A percentile compares a stretch with the other conserved stretches of the same genome.
Evolutionary conservation across 1,140 invertebrate genomes (phyloP).

Genomic region (Cydia pomonella): DNA sequence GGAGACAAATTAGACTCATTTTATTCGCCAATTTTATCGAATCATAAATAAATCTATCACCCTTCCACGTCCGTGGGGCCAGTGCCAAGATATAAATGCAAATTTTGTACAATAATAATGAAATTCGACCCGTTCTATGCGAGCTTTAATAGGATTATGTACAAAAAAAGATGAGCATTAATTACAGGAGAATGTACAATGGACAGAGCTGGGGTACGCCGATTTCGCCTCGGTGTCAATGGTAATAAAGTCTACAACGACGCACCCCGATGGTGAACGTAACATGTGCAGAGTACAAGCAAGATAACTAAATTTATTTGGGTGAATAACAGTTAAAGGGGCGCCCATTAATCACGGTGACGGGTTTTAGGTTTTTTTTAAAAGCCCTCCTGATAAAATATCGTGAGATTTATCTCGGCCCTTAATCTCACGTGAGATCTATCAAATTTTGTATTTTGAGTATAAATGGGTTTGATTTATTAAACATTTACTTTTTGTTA

Average conservation of each 20-base stretch:
- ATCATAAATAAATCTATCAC: background rate
- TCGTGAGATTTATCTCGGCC: no score
- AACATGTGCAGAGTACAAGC: conserved; percentile 23
- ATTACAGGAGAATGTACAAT: conserved; percentile 7
- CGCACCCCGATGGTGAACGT: background rate
- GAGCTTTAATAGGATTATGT: background rate
- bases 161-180: background rate
- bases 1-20: no score
- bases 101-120: conserved; percentile 24
- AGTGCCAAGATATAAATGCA: background rate
- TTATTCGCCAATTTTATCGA: background rate
- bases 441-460: no score
- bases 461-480: no score
- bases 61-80: background rate
- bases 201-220: background rate
- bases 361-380: no score
- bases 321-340: conserved; percentile 1
- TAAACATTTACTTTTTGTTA: no score
- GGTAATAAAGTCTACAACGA: background rate
- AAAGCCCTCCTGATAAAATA: no score
- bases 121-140: conserved; percentile 15
- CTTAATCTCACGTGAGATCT: no score
- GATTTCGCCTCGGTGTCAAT: conserved; percentile 1
- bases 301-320: conserved; percentile 12
- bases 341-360: no score